Evolutionary conservation across 2,888 invertebrate species (phyloP), one percentile per base, ranked within the genome.

Genomic region (Mesorhabditis sp.): DNA sequence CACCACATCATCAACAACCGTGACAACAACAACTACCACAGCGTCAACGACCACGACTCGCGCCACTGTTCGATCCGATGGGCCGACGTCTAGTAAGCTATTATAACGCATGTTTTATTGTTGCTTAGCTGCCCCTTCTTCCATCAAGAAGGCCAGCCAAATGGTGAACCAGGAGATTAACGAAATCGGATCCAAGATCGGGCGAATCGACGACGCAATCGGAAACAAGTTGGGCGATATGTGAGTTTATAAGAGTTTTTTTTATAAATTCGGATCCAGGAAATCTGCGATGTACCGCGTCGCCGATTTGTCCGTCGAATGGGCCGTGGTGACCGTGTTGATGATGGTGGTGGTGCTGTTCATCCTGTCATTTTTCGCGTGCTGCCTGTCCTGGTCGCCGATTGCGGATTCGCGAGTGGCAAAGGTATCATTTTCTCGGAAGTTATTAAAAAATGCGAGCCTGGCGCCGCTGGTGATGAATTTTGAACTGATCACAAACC

Each of bases 291-390:
- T 50, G 7, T 50, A 13, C 58, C 58, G 58, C 7, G 58, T 50
- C 10, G 58, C 58, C 58, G 58, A 50, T 50, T 50, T 50, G n/a
- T 50, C 58, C 58, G 58, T 50, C n/a, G 58, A 50, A 50, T 50
- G 58, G 58, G 7, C n/a, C 58, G 58, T 50, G 10, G 58, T 50
- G n/a, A n/a, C n/a, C 2, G 58, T 50, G 58, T n/a, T 50, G 58
- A n/a, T 10, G 7, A 50, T n/a, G n/a, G 58, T 50, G 1, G 10
- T 50, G 7, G 10, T 50, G 7, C 58, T 50, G 7, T 50, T 13
- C n/a, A 10, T 50, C 10, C n/a, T 50, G 7, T 50, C 58, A n/a
- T 50, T 50, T n/a, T 50, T 50, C 58, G 58, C 58, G 10, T 50
- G 58, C n/a, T 50, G 58, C n/a, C 58, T 50, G 7, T 50, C 58